Evolutionary conservation across 2,113 vertebrate genomes (phyloP).

Genomic region (Australoheros scitulus): DNA sequence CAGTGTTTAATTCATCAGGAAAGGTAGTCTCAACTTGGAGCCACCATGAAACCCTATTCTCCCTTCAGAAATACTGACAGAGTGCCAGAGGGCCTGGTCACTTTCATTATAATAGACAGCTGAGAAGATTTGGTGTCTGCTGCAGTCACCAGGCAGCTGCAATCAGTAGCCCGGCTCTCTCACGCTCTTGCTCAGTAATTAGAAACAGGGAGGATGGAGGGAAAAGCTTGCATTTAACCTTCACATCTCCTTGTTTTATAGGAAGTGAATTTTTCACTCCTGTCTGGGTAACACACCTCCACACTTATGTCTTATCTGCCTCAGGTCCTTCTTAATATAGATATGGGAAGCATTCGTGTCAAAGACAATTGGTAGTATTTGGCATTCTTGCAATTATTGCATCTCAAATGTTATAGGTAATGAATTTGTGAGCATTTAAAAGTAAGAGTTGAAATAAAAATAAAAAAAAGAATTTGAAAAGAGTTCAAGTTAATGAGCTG

Average conservation of each 20-base stretch:
- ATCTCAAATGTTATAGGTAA: neutral
- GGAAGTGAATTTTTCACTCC: slow-evolving; percentile 36
- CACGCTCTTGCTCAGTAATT: slow-evolving; percentile 66
- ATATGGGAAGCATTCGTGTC: neutral
- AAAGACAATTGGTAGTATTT: neutral
- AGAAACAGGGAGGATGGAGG: slow-evolving; percentile 56
- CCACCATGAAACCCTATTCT: slow-evolving; percentile 13
- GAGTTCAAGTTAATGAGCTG: slow-evolving; percentile 39
- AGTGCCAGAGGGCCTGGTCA: slow-evolving; percentile 43
- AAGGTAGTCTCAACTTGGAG: slow-evolving; percentile 36
- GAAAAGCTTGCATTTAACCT: slow-evolving; percentile 61
- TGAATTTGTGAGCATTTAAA: neutral
- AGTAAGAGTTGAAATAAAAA: neutral
- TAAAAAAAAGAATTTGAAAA: neutral
- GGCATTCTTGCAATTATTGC: neutral
- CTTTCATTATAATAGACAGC: slow-evolving; percentile 61
- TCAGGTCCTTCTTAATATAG: slow-evolving; percentile 1
- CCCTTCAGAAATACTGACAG: slow-evolving; percentile 31
- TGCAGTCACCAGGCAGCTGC: slow-evolving; percentile 63
- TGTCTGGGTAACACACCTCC: slow-evolving; percentile 24
- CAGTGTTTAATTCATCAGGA: slow-evolving; percentile 21
- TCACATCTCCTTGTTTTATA: slow-evolving; percentile 60
- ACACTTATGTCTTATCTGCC: neutral
- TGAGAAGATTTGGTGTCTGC: slow-evolving; percentile 62
- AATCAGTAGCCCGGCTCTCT: slow-evolving; percentile 53